These are phyloP conservation scores for Formica aserva DNA, from an alignment of 2,888 invertebrate genomes.

Conservation along the genomic window DNA sequence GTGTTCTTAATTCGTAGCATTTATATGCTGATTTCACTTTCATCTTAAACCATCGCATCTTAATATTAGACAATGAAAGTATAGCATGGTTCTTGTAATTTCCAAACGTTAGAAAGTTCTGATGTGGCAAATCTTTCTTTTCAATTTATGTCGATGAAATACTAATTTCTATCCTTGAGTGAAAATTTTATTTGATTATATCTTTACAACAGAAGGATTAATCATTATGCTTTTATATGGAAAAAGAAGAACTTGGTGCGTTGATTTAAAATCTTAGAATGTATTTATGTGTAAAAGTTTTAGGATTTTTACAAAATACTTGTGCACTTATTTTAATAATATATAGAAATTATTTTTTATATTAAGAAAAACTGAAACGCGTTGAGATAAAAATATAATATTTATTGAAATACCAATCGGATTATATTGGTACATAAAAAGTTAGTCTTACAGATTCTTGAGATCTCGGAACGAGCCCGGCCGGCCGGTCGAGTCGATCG, in stretches of 20 bases:
- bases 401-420: neutral
- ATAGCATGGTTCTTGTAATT: neutral
- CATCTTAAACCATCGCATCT: neutral
- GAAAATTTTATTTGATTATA: neutral
- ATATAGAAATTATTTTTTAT: neutral
- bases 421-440: neutral
- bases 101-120: constrained; percentile 18
- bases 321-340: neutral
- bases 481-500: neutral
- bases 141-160: neutral
- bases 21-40: constrained; percentile 21
- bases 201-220: neutral
- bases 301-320: neutral
- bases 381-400: neutral
- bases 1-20: neutral
- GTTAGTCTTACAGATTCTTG: neutral
- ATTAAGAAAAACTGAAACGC: neutral
- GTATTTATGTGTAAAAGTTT: neutral
- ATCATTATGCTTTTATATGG: neutral
- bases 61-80: constrained; percentile 19
- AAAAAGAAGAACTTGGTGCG: neutral
- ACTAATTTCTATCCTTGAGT: neutral
- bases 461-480: neutral
- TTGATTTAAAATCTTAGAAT: neutral
- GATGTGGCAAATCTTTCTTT: neutral